A percentile compares a stretch with the other conserved stretches of the same genome.
Evolutionary conservation across 1,140 invertebrate species (phyloP).

Genomic region (Laupala kohalensis): DNA sequence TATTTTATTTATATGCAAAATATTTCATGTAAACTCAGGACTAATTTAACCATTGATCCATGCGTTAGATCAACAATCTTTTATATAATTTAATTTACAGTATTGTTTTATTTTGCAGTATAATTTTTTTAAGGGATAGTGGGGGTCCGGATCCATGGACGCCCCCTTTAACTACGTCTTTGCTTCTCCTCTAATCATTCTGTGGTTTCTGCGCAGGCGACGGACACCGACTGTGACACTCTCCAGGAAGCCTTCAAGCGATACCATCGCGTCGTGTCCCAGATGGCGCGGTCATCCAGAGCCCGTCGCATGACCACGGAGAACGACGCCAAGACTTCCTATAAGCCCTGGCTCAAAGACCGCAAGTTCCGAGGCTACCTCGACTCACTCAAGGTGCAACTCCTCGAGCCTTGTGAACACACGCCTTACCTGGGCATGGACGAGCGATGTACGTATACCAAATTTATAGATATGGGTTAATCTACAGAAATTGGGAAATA

Average conservation of each 20-base stretch:
- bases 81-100: too few species aligned
- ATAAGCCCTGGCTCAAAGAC: constrained; percentile 21
- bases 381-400: constrained; percentile 32
- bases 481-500: too few species aligned
- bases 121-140: too few species aligned
- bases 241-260: constrained; percentile 38
- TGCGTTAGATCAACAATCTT: too few species aligned
- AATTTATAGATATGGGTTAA: not conserved
- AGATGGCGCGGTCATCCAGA: constrained; percentile 24
- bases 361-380: constrained; percentile 28
- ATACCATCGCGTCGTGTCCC: constrained; percentile 33
- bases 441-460: constrained; percentile 49
- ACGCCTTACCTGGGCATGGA: constrained; percentile 50
- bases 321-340: constrained; percentile 16
- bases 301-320: constrained; percentile 22
- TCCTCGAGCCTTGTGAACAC: constrained; percentile 37
- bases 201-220: constrained; percentile 20
- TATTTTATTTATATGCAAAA: too few species aligned
- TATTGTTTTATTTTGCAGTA: too few species aligned
- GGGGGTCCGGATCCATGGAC: too few species aligned
- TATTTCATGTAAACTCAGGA: too few species aligned
- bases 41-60: too few species aligned
- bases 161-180: too few species aligned
- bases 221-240: constrained; percentile 35
- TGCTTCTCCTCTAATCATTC: too few species aligned